Percentiles rank a stretch among this genome's conserved stretches.
These are phyloP conservation scores for Apamea crenata DNA, from an alignment of 2,888 invertebrate species.

Conservation along the genomic window DNA sequence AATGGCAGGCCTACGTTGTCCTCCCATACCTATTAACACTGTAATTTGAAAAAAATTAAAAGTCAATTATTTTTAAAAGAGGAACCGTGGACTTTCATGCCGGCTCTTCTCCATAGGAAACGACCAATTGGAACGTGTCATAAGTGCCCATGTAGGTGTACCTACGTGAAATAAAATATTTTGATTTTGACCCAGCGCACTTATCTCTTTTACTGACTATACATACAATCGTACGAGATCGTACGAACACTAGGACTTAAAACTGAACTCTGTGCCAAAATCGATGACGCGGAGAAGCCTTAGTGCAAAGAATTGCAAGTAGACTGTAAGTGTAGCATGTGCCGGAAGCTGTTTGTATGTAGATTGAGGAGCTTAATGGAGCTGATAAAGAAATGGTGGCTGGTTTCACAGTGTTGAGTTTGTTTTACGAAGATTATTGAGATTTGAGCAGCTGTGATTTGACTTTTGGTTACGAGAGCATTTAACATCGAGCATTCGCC, in stretches of 20 bases:
- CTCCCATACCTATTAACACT: no score
- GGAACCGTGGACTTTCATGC: no score
- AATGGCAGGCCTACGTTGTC: no score
- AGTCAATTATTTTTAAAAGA: no score
- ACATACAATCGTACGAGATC: background rate
- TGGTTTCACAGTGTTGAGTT: background rate
- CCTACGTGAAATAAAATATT: no score
- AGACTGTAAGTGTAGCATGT: constrained; percentile 11
- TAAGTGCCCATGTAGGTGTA: no score
- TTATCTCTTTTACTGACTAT: background rate
- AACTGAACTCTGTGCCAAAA: constrained; percentile 42
- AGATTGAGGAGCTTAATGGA: constrained; percentile 22
- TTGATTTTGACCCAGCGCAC: background rate
- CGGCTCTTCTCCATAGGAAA: no score
- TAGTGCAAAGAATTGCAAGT: constrained; percentile 8
- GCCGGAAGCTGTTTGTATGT: constrained; percentile 24
- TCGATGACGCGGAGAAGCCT: constrained; percentile 29
- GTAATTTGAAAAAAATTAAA: no score
- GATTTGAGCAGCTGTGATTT: background rate
- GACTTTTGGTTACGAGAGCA: background rate
- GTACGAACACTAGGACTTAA: background rate
- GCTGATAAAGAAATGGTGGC: constrained; percentile 4
- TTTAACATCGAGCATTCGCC: no score
- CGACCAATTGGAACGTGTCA: no score
- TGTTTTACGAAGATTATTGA: background rate